Percentiles rank a stretch among this genome's conserved stretches.
These are phyloP conservation scores for Chrysopilus asiliformis DNA, from an alignment of 2,888 invertebrate genomes.

Conservation along the genomic window DNA sequence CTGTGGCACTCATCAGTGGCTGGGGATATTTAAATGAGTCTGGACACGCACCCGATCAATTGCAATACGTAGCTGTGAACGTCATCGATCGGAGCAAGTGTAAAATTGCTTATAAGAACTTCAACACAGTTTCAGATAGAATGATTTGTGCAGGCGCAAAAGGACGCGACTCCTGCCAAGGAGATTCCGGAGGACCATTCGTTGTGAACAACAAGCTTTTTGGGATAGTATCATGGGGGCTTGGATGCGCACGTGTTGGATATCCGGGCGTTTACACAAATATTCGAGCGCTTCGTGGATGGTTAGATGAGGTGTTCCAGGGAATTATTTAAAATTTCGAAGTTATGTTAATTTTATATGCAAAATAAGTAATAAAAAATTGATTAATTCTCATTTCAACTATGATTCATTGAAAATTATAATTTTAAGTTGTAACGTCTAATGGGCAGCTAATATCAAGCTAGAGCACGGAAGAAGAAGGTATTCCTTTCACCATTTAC, in stretches of 20 bases:
- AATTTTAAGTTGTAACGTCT: too few relatives aligned
- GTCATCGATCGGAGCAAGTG: constrained; percentile 29
- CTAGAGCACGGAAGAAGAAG: too few relatives aligned
- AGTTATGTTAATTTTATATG: too few relatives aligned
- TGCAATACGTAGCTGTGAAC: constrained; percentile 37
- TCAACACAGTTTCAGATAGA: constrained; percentile 7
- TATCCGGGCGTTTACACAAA: constrained; percentile 17
- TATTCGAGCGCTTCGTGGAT: constrained; percentile 33
- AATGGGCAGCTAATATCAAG: too few relatives aligned
- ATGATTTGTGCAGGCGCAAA: constrained; percentile 16
- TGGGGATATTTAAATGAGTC: constrained; percentile 16
- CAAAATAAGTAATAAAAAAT: too few relatives aligned
- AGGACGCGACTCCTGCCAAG: constrained; percentile 14
- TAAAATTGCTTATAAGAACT: constrained; percentile 4
- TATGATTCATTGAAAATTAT: too few relatives aligned
- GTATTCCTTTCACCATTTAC: too few relatives aligned
- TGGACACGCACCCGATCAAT: constrained; percentile 16
- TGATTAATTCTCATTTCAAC: too few relatives aligned
- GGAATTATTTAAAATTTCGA: too few relatives aligned
- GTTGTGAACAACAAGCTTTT: constrained; percentile 8
- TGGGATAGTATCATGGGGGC: constrained; percentile 16
- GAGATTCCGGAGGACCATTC: constrained; percentile 16
- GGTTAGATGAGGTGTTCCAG: too few relatives aligned
- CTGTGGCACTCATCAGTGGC: constrained; percentile 5
- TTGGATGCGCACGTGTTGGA: constrained; percentile 12